A percentile compares a stretch with the other conserved stretches of the same genome.
These are phyloP conservation scores for Stegophylla sp. DNA, from an alignment of 2,888 invertebrate genomes.

Conservation along the genomic window DNA sequence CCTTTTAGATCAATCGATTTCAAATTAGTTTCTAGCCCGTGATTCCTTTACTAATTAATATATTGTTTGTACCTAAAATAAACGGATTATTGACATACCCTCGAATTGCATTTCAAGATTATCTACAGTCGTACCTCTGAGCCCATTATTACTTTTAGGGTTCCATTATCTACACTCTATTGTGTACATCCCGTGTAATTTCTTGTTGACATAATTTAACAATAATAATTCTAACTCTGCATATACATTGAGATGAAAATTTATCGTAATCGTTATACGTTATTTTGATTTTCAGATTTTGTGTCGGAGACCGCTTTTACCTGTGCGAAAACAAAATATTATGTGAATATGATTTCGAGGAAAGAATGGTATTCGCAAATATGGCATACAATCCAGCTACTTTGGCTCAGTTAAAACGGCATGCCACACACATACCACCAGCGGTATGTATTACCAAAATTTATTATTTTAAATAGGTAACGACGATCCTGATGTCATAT, in stretches of 20 bases:
- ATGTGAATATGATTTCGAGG: slow-evolving; percentile 97
- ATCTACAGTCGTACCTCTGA: neutral
- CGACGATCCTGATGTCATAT: neutral
- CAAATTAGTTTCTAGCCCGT: neutral
- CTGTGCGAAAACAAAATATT: slow-evolving; percentile 96
- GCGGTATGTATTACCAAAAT: slow-evolving; percentile 60
- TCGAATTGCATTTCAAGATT: neutral
- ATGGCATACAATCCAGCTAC: slow-evolving; percentile 88
- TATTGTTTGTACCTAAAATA: slow-evolving; percentile 6
- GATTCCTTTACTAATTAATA: slow-evolving; percentile 3
- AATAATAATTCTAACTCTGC: neutral
- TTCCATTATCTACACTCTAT: neutral
- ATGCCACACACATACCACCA: slow-evolving; percentile 67
- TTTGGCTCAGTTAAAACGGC: slow-evolving; percentile 79
- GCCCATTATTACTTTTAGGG: neutral
- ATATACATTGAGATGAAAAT: neutral
- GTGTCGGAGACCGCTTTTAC: slow-evolving; percentile 96
- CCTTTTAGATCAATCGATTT: slow-evolving; percentile 17
- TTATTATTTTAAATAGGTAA: neutral
- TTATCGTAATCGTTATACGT: too few species aligned
- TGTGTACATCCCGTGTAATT: neutral
- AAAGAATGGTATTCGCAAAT: slow-evolving; percentile 91
- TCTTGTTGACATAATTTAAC: slow-evolving; percentile 6
- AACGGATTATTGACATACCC: neutral
- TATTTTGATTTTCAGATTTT: slow-evolving; percentile 78